These are phyloP conservation scores for Bugula neritina DNA, from an alignment of 2,888 invertebrate species.

Conservation along the genomic window DNA sequence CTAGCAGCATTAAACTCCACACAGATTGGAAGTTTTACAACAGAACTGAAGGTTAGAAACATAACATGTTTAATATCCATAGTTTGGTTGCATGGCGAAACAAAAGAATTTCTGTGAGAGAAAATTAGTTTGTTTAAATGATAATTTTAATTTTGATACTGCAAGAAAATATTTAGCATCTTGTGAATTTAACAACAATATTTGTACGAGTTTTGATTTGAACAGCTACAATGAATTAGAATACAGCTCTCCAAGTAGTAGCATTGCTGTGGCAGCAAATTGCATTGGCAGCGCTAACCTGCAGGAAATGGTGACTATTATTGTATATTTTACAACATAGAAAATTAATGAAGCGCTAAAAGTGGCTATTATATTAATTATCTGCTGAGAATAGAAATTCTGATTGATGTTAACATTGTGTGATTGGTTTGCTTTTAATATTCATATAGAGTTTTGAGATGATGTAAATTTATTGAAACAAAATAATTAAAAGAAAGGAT, in stretches of 20 bases:
- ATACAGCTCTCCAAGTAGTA: not conserved
- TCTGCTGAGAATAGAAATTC: no score
- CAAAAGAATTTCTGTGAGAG: no score
- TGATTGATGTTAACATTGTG: no score
- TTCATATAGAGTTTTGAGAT: not conserved
- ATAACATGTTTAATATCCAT: no score
- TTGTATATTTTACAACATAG: not conserved
- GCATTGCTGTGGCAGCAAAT: not conserved
- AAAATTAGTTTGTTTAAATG: not conserved
- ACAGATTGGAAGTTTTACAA: no score
- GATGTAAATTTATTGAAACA: not conserved
- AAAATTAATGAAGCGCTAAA: not conserved
- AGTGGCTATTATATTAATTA: no score
- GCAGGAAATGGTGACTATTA: not conserved
- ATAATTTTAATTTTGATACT: not conserved
- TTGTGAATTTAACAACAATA: not conserved
- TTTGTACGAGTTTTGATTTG: not conserved
- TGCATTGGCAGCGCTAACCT: not conserved
- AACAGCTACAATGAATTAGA: not conserved
- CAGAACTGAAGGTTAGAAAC: no score
- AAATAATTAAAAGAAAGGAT: not conserved
- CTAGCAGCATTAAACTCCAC: no score
- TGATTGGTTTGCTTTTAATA: not conserved
- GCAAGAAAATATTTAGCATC: not conserved
- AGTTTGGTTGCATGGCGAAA: no score